Percentiles rank a stretch among this genome's conserved stretches.
phyloP scores from a whole-genome alignment of 2,888 invertebrate species.

The Macrophya annulata region DNA sequence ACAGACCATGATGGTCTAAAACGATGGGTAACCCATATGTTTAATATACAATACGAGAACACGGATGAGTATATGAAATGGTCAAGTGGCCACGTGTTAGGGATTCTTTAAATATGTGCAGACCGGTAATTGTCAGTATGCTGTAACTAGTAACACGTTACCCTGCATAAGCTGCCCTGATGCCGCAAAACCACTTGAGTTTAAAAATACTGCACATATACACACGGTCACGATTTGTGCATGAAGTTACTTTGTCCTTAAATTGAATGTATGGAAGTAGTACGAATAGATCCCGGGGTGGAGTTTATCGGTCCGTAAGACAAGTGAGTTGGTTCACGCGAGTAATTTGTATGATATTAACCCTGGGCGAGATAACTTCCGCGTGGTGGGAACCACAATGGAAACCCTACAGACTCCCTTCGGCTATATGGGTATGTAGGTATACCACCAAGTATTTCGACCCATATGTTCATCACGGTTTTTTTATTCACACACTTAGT shows the following conservation, averaged over 20 bases:
- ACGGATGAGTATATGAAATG: conserved; percentile 37
- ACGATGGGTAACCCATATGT: conserved; percentile 56
- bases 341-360: conserved; percentile 49
- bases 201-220: conserved; percentile 17
- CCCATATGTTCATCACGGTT: conserved; percentile 41
- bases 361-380: conserved; percentile 46
- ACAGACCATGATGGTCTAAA: neutral
- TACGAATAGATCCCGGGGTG: conserved; percentile 32
- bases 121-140: neutral
- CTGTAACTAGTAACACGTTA: conserved; percentile 22
- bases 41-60: conserved; percentile 35
- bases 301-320: conserved; percentile 54
- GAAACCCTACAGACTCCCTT: conserved; percentile 26
- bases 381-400: conserved; percentile 49
- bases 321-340: conserved; percentile 45
- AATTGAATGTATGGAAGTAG: neutral
- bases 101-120: neutral
- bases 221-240: too few relatives aligned
- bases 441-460: neutral
- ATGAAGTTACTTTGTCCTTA: neutral
- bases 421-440: neutral
- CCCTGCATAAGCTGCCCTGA: neutral
- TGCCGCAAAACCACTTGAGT: conserved; percentile 42
- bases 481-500: neutral
- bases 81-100: conserved; percentile 43